These are phyloP conservation scores for Agrotis exclamationis DNA, from an alignment of 2,888 invertebrate species.

Conservation along the genomic window DNA sequence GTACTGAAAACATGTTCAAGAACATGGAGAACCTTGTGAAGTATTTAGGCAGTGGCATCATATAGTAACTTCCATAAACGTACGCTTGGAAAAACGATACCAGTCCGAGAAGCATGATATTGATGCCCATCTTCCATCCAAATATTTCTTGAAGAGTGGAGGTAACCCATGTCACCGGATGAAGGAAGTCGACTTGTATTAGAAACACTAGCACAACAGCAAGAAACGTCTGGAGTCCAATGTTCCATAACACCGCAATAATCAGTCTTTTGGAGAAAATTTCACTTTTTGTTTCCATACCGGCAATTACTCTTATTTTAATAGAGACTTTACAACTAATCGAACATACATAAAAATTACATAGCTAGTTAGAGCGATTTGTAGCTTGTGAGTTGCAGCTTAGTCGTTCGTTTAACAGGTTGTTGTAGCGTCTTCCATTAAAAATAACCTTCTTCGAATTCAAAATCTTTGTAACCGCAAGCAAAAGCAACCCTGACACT, in stretches of 20 bases:
- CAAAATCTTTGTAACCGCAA: constrained; percentile 43
- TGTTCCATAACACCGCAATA: constrained; percentile 91
- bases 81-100: constrained; percentile 94
- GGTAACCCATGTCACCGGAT: constrained; percentile 93
- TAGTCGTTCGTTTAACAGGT: background rate
- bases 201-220: constrained; percentile 88
- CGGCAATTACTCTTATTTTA: constrained; percentile 54
- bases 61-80: constrained; percentile 93
- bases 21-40: constrained; percentile 93
- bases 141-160: constrained; percentile 91
- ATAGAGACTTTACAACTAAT: constrained; percentile 14
- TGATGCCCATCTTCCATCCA: constrained; percentile 92
- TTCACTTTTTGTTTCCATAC: constrained; percentile 88
- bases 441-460: constrained; percentile 50
- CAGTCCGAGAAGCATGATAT: constrained; percentile 92
- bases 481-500: background rate
- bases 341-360: constrained; percentile 11
- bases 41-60: constrained; percentile 91
- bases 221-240: constrained; percentile 90
- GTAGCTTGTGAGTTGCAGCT: background rate
- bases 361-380: constrained; percentile 14
- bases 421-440: background rate
- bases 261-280: constrained; percentile 92
- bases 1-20: constrained; percentile 91
- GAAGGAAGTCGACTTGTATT: constrained; percentile 92